Evolutionary conservation across 2,113 vertebrate species (phyloP).

Genomic region (Notiomystis cincta): DNA sequence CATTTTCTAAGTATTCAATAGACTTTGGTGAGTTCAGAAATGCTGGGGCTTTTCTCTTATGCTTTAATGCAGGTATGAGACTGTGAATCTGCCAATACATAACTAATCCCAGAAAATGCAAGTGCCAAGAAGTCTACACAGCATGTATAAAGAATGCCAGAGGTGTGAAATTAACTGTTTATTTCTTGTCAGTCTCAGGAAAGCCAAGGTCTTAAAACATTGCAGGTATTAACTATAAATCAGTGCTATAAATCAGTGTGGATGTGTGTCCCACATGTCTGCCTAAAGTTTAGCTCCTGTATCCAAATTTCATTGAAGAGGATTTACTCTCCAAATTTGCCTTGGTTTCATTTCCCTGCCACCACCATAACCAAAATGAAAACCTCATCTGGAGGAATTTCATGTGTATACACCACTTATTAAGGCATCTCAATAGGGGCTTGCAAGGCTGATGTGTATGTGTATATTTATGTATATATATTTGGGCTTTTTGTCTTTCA

Average conservation of each 20-base stretch:
- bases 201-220: background rate
- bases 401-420: background rate
- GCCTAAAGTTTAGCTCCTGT: background rate
- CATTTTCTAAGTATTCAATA: background rate
- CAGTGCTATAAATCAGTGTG: background rate
- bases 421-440: background rate
- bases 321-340: background rate
- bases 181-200: background rate
- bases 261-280: rapidly evolving
- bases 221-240: background rate
- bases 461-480: rapidly evolving
- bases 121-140: background rate
- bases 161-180: background rate
- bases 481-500: background rate
- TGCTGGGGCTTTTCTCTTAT: background rate
- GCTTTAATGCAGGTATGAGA: background rate
- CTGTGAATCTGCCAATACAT: background rate
- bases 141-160: background rate
- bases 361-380: background rate
- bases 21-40: background rate
- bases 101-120: background rate
- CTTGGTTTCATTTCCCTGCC: background rate
- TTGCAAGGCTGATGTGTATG: background rate
- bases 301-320: background rate
- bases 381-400: background rate